Evolutionary conservation across 2,797 vertebrate genomes (phyloP).

Genomic region (Rhynchotus rufescens): DNA sequence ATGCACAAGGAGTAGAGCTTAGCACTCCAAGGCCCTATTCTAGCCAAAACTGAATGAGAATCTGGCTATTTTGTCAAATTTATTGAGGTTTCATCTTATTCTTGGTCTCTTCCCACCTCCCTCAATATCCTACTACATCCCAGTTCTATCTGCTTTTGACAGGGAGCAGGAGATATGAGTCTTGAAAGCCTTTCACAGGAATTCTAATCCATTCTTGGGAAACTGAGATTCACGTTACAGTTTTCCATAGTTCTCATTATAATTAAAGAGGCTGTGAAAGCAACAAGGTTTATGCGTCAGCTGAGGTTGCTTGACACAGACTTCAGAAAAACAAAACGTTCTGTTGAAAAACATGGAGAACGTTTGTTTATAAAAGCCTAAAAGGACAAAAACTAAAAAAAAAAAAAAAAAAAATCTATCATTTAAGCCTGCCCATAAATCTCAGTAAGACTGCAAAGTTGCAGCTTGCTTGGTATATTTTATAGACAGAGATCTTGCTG

Average conservation of each 20-base stretch:
- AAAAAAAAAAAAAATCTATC: background rate
- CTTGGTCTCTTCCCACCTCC: background rate
- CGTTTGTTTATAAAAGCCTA: conserved; percentile 44
- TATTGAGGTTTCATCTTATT: background rate
- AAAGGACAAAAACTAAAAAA: conserved; percentile 23
- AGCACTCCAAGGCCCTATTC: background rate
- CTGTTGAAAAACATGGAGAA: conserved; percentile 16
- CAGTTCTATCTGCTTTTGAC: background rate
- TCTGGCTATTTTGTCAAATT: background rate
- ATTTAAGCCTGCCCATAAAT: conserved; percentile 56
- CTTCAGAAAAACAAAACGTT: conserved; percentile 4
- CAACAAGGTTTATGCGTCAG: background rate
- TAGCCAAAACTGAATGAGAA: background rate
- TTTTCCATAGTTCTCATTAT: background rate
- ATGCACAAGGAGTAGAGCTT: background rate
- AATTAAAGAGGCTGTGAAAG: conserved; percentile 8
- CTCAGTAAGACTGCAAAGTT: conserved; percentile 42
- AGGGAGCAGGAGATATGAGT: background rate
- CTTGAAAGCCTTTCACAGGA: background rate
- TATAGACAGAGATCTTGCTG: conserved; percentile 68
- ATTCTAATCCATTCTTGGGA: background rate
- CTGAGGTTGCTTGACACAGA: background rate
- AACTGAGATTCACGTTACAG: background rate
- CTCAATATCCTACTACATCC: background rate
- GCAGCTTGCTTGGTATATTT: conserved; percentile 64